phyloP scores from a whole-genome alignment of 2,113 vertebrate genomes.

The Phycodurus eques region DNA sequence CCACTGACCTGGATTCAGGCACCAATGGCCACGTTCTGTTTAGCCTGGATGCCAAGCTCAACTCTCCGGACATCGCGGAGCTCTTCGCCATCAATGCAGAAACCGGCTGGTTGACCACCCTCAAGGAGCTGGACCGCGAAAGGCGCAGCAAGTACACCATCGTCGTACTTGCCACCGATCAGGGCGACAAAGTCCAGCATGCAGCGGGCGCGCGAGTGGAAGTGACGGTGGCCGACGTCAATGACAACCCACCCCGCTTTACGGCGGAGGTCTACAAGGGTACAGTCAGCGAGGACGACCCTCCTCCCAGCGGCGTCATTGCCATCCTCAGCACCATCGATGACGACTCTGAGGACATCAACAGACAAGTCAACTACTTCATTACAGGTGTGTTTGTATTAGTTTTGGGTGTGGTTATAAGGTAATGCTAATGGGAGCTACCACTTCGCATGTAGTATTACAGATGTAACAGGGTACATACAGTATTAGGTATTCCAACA shows the following conservation, averaged over 20 bases:
- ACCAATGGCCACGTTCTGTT: slow-evolving; percentile 87
- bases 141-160: slow-evolving; percentile 75
- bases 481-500: too few relatives aligned
- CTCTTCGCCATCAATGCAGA: slow-evolving; percentile 86
- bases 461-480: too few relatives aligned
- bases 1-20: slow-evolving; percentile 86
- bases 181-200: slow-evolving; percentile 84
- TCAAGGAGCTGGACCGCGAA: slow-evolving; percentile 91
- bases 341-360: slow-evolving; percentile 85
- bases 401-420: background rate
- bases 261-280: slow-evolving; percentile 97
- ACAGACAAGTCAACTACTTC: slow-evolving; percentile 88
- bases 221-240: slow-evolving; percentile 88
- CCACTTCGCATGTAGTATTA: too few relatives aligned
- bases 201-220: slow-evolving; percentile 80
- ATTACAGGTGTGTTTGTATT: slow-evolving; percentile 84
- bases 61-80: slow-evolving; percentile 73
- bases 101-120: slow-evolving; percentile 93
- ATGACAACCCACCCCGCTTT: slow-evolving; percentile 92
- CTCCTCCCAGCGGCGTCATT: slow-evolving; percentile 86
- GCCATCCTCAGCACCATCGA: slow-evolving; percentile 93
- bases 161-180: slow-evolving; percentile 82
- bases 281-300: slow-evolving; percentile 95
- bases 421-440: too few relatives aligned
- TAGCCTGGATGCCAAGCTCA: slow-evolving; percentile 82